Evolutionary conservation across 2,113 vertebrate genomes (phyloP), one percentile per base, ranked within the genome.

Genomic region (Odontophorus gujanensis): DNA sequence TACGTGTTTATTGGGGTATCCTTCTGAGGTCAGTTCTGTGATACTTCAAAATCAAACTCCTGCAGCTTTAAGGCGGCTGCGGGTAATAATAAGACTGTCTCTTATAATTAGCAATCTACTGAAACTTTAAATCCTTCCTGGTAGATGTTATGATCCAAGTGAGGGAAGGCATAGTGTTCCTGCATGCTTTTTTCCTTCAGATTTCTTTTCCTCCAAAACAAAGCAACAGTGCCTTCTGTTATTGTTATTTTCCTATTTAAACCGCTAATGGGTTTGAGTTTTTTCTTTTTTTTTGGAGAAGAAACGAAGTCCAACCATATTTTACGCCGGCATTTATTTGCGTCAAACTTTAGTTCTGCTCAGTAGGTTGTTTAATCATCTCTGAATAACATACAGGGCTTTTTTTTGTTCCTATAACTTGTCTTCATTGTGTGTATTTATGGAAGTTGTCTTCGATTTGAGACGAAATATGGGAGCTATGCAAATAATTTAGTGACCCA

Each of bases 301-400:
- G 51, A 92, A 95, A 92, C 78, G 62, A 96, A 95, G 85, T 88
- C 40, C 40, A 93, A 74, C 73, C 68, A 34, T 92, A 82, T 96
- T 95, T 95, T 96, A 89, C 40, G 32, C 17, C 90, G 87, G 90
- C 90, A 94, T 85, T 95, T 95, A 74, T 87, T 79, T 79, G 59
- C 1, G 11, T 95, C 94, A 87, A 95, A 96, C 96, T 96, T 96
- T 42, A 95, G 93, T 92, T 95, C 85, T 91, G 68, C 86, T 94
- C 25, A 19, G 51, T 76, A 78, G 93, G 36, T 92, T 94, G 85
- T 93, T 95, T 93, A 80, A 48, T 96, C 62, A 48, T 89, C 30
- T 73, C 66, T 77, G 83, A 83, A 59, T 75, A 86, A 83, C 21
- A n/a, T 87, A 65, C 28, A 65, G 43, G 30, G 30, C 20, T 72